Evolutionary conservation across 23 tunicate genomes (phyloP), one percentile per base, ranked within the genome.

Genomic region (Aplidium turbinatum): DNA sequence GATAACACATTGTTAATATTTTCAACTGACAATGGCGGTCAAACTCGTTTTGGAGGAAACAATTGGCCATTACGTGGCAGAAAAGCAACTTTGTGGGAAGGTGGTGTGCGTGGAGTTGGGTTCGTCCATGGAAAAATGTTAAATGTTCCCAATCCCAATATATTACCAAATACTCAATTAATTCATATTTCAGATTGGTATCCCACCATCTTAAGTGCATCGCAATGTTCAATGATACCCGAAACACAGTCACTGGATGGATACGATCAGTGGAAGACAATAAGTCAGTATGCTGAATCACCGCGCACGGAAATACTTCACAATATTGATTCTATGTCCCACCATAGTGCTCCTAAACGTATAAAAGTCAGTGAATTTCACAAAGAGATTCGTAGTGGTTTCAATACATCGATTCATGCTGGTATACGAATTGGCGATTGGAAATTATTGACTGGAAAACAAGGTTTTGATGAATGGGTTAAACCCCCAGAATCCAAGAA

Each of bases 361-460:
- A 33, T 23, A 71, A 36, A 20, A 29, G 28, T 27, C 76, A 32
- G n/a, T n/a, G n/a, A n/a, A n/a, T n/a, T n/a, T n/a, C n/a, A n/a
- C n/a, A n/a, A n/a, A n/a, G n/a, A n/a, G n/a, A n/a, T n/a, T n/a
- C n/a, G n/a, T n/a, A n/a, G n/a, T n/a, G 89, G 89, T 13, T 83
- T 83, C 66, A 82, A 83, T 39, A 64, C 70, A 0, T 66, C 90
- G 0, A 68, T 65, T n/a, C 77, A 68, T 84, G 79, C 96, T 16
- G 96, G 87, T 0, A 78, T 89, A 0, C 69, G 95, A 7, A 55
- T 38, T 5, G 82, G 87, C 1, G 73, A 87, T 11, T 87, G 95
- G 95, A 87, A 87, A 58, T 25, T 87, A 11, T 47, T 87, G 35
- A 87, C 87, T 0, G 87, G 87, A n/a, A 77, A 87, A 31, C 87